phyloP scores from a whole-genome alignment of 2,888 invertebrate species.

The Volucella zonaria region DNA sequence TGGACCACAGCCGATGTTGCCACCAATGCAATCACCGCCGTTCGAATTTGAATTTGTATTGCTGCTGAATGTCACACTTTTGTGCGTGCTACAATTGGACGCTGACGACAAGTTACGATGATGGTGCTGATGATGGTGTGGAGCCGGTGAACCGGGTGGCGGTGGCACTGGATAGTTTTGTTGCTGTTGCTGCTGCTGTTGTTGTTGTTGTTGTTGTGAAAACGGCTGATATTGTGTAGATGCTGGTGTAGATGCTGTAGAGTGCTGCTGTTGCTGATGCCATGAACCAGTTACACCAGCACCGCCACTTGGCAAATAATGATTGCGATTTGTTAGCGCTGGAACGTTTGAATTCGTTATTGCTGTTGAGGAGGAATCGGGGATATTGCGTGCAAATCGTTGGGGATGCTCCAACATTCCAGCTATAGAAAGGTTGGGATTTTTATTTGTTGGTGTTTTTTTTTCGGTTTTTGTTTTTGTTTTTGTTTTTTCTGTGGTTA shows the following conservation, averaged over 20 bases:
- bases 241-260: conserved; percentile 76
- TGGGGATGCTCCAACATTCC: conserved; percentile 83
- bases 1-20: conserved; percentile 80
- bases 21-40: conserved; percentile 80
- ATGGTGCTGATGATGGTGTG: conserved; percentile 77
- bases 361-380: conserved; percentile 83
- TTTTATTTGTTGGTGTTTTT: background rate
- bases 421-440: conserved; percentile 69
- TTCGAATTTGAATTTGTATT: conserved; percentile 77
- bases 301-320: conserved; percentile 77
- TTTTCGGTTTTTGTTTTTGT: conserved; percentile 8
- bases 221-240: conserved; percentile 80
- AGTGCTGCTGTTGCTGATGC: conserved; percentile 75
- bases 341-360: conserved; percentile 84
- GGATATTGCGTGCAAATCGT: conserved; percentile 89
- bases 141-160: conserved; percentile 75
- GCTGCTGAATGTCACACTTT: conserved; percentile 82
- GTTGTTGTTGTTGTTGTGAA: conserved; percentile 61
- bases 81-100: conserved; percentile 82
- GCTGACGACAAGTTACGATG: conserved; percentile 82
- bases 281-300: conserved; percentile 80
- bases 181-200: conserved; percentile 76
- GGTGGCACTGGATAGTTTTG: conserved; percentile 75
- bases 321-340: conserved; percentile 70
- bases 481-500: conserved; percentile 37